phyloP scores from a whole-genome alignment of 2,113 vertebrate species.

The Hydrochoerus hydrochaeris region DNA sequence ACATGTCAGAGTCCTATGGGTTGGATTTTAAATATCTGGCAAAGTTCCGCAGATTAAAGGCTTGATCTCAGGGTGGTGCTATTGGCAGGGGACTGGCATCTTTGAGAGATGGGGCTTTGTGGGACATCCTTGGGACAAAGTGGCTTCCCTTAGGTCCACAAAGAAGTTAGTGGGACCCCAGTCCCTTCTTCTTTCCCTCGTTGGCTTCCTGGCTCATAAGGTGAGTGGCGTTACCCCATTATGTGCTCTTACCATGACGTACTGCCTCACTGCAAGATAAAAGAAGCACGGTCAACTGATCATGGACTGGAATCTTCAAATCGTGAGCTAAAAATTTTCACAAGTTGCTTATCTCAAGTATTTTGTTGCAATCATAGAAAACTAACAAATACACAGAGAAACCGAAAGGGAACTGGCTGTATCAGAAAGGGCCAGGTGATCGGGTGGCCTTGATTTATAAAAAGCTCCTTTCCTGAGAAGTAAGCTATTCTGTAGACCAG shows the following conservation, averaged over 20 bases:
- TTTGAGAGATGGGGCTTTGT: neutral
- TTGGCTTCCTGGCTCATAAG: neutral
- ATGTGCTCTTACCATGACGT: neutral
- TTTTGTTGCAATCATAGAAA: neutral
- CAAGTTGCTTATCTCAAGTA: neutral
- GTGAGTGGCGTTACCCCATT: neutral
- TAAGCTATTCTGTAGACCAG: neutral
- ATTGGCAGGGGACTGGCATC: neutral
- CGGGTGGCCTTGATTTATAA: neutral
- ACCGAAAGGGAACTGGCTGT: neutral
- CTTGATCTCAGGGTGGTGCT: neutral
- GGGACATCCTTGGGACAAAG: neutral
- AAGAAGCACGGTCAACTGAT: neutral
- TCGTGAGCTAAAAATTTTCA: neutral
- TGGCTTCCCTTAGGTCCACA: neutral
- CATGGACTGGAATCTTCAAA: neutral
- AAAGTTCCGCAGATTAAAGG: neutral
- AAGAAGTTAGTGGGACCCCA: neutral
- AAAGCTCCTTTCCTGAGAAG: neutral
- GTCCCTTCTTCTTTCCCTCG: neutral
- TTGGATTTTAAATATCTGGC: neutral
- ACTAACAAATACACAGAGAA: neutral
- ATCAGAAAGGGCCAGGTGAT: neutral
- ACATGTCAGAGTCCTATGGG: neutral
- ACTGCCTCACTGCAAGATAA: neutral